Conservation (phyloP, 2,113 vertebrate species). For the Antechinus stuartii region DNA sequence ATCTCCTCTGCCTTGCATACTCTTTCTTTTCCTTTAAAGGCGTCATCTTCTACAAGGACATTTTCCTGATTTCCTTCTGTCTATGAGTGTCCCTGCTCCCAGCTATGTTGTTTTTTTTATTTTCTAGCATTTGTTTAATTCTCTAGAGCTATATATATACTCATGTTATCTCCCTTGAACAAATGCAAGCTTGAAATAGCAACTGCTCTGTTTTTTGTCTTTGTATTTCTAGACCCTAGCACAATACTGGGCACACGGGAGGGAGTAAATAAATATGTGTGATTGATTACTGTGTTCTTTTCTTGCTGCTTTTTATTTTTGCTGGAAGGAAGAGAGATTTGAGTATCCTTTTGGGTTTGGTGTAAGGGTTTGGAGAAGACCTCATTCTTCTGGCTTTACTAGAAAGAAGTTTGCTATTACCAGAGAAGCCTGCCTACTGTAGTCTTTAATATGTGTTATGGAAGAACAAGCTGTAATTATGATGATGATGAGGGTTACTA, state of each 20-base stretch:
- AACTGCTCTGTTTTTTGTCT: not conserved
- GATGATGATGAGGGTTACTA: too few species aligned
- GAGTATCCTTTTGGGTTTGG: not conserved
- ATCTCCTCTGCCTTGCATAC: not conserved
- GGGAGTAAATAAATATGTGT: not conserved
- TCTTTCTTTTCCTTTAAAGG: not conserved
- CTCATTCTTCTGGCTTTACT: not conserved
- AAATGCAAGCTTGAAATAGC: not conserved
- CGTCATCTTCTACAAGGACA: not conserved
- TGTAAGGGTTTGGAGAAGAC: not conserved
- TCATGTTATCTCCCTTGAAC: not conserved
- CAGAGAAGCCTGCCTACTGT: too few species aligned
- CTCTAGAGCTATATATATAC: not conserved
- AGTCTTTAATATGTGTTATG: too few species aligned
- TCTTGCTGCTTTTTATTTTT: not conserved
- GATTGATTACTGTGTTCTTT: not conserved
- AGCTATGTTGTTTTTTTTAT: not conserved
- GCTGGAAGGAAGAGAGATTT: not conserved
- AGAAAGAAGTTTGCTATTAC: too few species aligned
- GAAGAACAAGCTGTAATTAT: too few species aligned
- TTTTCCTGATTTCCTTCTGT: not conserved
- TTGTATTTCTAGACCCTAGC: not conserved
- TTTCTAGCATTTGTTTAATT: not conserved
- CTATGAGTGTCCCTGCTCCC: not conserved
- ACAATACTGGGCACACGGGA: not conserved